These are phyloP conservation scores for Athetis lepigone DNA, from an alignment of 2,888 invertebrate species.

Conservation along the genomic window DNA sequence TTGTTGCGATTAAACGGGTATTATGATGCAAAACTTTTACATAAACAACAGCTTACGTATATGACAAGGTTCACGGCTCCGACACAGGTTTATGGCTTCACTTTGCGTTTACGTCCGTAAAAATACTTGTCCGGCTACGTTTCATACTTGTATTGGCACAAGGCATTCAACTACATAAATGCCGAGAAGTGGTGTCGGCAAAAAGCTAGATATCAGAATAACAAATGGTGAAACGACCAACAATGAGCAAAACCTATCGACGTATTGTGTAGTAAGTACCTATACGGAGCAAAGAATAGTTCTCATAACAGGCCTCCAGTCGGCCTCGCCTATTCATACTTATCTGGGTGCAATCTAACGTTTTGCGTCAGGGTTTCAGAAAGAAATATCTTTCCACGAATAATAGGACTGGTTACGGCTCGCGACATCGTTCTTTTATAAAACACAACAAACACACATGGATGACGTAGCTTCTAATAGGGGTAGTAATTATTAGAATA, in stretches of 20 bases:
- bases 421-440: too few relatives aligned
- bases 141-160: slow-evolving; percentile 57
- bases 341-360: slow-evolving; percentile 42
- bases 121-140: slow-evolving; percentile 64
- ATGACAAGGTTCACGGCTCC: slow-evolving; percentile 68
- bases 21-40: slow-evolving; percentile 42
- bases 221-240: slow-evolving; percentile 76
- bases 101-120: slow-evolving; percentile 67
- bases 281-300: slow-evolving; percentile 76
- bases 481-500: too few relatives aligned
- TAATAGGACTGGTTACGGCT: too few relatives aligned
- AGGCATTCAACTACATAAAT: slow-evolving; percentile 64
- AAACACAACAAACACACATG: too few relatives aligned
- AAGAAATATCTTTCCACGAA: slow-evolving; percentile 51
- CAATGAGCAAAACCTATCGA: slow-evolving; percentile 79
- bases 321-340: slow-evolving; percentile 66
- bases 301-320: slow-evolving; percentile 76
- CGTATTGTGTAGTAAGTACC: slow-evolving; percentile 73
- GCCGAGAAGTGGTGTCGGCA: slow-evolving; percentile 56
- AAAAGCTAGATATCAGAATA: slow-evolving; percentile 68
- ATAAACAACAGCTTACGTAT: slow-evolving; percentile 55
- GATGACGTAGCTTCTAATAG: too few relatives aligned
- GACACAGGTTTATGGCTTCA: slow-evolving; percentile 72
- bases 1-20: slow-evolving; percentile 21
- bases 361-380: slow-evolving; percentile 44